Evolutionary conservation across 2,888 invertebrate species (phyloP).

Genomic region (Thera obeliscata): DNA sequence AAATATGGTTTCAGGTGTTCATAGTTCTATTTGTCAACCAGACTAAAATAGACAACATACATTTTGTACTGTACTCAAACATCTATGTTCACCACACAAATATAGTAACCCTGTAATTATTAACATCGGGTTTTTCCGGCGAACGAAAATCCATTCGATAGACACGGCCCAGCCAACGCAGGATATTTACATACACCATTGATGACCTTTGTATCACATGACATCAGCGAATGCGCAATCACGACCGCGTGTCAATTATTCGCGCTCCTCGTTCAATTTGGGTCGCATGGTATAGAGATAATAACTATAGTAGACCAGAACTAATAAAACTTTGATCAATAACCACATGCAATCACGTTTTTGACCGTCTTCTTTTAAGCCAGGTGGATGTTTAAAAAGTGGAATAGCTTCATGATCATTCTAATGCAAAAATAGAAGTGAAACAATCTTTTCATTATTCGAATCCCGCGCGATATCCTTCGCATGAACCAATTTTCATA

Average conservation of each 20-base stretch:
- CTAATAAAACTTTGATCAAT: not conserved
- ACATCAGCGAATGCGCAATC: conserved; percentile 37
- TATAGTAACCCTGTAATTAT: too few relatives aligned
- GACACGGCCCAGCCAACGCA: too few relatives aligned
- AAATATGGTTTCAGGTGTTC: too few relatives aligned
- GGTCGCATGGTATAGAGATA: conserved; percentile 17
- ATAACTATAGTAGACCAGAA: not conserved
- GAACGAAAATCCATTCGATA: not conserved
- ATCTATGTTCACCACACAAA: too few relatives aligned
- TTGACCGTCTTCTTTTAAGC: not conserved
- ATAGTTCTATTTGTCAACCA: too few relatives aligned
- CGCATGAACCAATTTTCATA: too few relatives aligned
- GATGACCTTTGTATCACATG: conserved; percentile 45
- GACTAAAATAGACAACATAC: too few relatives aligned
- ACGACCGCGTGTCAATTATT: conserved; percentile 25
- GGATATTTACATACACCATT: conserved; percentile 36
- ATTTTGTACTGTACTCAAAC: too few relatives aligned
- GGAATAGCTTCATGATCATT: not conserved
- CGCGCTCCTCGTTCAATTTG: conserved; percentile 8
- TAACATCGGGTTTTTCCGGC: too few relatives aligned
- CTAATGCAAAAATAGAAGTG: too few relatives aligned
- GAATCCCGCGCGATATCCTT: too few relatives aligned
- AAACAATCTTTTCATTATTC: too few relatives aligned
- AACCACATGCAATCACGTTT: not conserved
- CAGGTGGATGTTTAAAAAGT: not conserved